Evolutionary conservation across 2,888 invertebrate species (phyloP), one percentile per base, ranked within the genome.

Genomic region (Trichopoda pennipes): DNA sequence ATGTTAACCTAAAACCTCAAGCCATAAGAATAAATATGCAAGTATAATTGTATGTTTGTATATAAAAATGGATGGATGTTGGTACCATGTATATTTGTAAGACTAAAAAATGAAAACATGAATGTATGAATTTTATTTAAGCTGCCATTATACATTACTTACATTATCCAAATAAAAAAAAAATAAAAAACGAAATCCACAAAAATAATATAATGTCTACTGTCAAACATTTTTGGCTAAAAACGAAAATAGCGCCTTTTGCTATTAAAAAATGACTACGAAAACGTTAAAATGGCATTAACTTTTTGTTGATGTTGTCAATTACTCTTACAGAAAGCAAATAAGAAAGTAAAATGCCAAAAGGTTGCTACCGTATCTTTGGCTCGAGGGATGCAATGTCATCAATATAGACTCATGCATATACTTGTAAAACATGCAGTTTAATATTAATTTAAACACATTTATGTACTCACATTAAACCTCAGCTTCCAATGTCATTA

Each of bases 1-100:
- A 76, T 82, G 66, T 79, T 82, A 79, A 82, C 79, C 82, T 79
- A 79, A 82, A 82, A 82, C 82, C 82, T 72, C 79, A 63, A 82
- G 79, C 75, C 38, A 68, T 75, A 70, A 51, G 28, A 19, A 32
- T 14, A 69, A 63, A 35, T 44, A 38, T 38, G 38, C 8, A 28
- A 1, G 28, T 28, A 32, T 51, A 60, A 17, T 3, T 32, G 19
- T 44, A 14, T 14, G 14, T 19, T 12, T 35, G 49, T 32, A 28
- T 47, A 55, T 44, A 49, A 53, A 19, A 10, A 32, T 9, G 42
- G 14, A 14, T n/a, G n/a, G 44, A 42, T 17, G 58, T 19, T 19
- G 10, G 38, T 38, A 38, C 2, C 4, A 42, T 44, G 14, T 44
- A n/a, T 38, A 12, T 35, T 23, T 38, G 9, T 19, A 58, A 21